Percentiles rank a stretch among this genome's conserved stretches.
phyloP scores from a whole-genome alignment of 2,113 vertebrate genomes.

The Jacana jacana region DNA sequence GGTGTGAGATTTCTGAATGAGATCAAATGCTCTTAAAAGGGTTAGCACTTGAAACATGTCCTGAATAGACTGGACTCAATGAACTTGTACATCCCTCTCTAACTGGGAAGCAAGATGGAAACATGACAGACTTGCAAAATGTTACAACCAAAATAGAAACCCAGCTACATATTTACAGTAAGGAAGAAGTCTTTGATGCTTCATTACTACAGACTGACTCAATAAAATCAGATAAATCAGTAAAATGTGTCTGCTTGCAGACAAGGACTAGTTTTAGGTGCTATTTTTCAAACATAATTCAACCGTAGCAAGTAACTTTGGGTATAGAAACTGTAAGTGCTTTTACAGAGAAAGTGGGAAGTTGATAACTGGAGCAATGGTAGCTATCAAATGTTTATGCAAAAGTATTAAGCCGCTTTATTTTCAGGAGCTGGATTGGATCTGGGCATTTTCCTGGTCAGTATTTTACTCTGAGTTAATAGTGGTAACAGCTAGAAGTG shows the following conservation, averaged over 20 bases:
- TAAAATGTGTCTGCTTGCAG: background rate
- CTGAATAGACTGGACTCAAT: background rate
- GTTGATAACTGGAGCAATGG: background rate
- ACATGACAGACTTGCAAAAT: background rate
- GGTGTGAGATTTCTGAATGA: background rate
- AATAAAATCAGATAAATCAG: background rate
- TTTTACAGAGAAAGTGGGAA: background rate
- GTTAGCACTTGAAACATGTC: background rate
- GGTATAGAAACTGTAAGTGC: background rate
- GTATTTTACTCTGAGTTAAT: background rate
- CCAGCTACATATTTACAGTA: background rate
- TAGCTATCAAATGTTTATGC: background rate
- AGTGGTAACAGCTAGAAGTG: background rate
- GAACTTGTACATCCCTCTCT: background rate
- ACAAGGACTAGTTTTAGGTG: background rate
- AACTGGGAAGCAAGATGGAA: background rate
- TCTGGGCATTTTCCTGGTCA: background rate
- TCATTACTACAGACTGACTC: background rate
- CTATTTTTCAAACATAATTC: background rate
- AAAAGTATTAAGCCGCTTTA: background rate
- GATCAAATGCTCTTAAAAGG: background rate
- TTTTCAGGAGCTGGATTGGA: background rate
- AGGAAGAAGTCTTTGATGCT: background rate
- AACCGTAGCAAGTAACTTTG: background rate
- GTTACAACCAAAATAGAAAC: rapidly evolving